Evolutionary conservation across 2,113 vertebrate genomes (phyloP).

Genomic region (Lamprologus sp.): DNA sequence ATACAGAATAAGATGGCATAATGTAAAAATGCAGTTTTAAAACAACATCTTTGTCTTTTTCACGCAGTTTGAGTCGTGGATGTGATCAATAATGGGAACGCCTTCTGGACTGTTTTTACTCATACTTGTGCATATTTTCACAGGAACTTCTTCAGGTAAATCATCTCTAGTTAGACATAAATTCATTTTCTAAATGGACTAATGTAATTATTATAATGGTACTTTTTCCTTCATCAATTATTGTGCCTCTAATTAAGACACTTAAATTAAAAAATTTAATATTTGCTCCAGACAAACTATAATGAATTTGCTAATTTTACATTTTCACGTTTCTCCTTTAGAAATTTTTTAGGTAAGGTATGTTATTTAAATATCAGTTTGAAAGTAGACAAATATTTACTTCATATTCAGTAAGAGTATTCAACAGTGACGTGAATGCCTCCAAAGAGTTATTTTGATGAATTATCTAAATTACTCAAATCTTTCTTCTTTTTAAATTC

Average conservation of each 20-base stretch:
- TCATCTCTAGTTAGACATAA: not conserved
- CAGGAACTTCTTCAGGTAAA: conserved; percentile 18
- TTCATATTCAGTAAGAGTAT: not conserved
- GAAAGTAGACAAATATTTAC: not conserved
- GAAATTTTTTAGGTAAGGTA: not conserved
- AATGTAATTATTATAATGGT: not conserved
- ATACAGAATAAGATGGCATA: not conserved
- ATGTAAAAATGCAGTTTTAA: not conserved
- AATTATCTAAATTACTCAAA: not conserved
- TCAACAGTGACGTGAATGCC: not conserved
- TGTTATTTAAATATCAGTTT: not conserved
- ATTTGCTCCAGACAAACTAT: not conserved
- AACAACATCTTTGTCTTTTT: not conserved
- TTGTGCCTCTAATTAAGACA: not conserved
- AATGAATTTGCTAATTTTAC: not conserved
- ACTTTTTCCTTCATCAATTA: not conserved
- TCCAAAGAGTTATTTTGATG: not conserved
- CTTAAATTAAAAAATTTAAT: not conserved
- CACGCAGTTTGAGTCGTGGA: not conserved
- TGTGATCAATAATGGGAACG: not conserved
- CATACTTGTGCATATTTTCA: not conserved
- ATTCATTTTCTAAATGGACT: not conserved
- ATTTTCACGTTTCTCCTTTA: not conserved
- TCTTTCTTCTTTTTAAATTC: not conserved
- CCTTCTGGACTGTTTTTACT: not conserved